A percentile compares a stretch with the other conserved stretches of the same genome.
These are phyloP conservation scores for Oryzias javanicus DNA, from an alignment of 2,113 vertebrate species.

Conservation along the genomic window DNA sequence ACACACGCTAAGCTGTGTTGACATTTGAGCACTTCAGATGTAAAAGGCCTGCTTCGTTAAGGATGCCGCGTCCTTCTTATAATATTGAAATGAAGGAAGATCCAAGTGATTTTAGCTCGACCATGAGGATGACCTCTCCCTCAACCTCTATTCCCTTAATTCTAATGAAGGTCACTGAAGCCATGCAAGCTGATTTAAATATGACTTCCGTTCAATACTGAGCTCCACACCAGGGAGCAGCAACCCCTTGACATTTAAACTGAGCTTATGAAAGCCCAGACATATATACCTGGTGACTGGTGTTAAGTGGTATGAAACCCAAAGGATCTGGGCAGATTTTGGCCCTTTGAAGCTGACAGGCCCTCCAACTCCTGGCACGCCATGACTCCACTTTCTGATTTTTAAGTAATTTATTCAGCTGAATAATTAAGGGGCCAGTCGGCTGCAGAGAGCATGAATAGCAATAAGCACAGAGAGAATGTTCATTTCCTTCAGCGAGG, in stretches of 20 bases:
- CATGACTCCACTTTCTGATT: slow-evolving; percentile 70
- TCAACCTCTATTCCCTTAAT: slow-evolving; percentile 59
- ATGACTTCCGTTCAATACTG: slow-evolving; percentile 51
- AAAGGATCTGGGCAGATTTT: slow-evolving; percentile 62
- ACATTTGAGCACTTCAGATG: not conserved
- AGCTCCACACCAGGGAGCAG: slow-evolving; percentile 45
- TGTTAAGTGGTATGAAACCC: slow-evolving; percentile 74
- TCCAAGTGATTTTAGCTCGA: slow-evolving; percentile 34
- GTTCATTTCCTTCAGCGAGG: slow-evolving; percentile 44
- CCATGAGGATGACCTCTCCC: slow-evolving; percentile 44
- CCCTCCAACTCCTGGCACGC: slow-evolving; percentile 66
- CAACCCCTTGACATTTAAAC: slow-evolving; percentile 62
- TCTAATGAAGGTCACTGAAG: slow-evolving; percentile 65
- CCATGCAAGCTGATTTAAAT: slow-evolving; percentile 63
- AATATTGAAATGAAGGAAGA: slow-evolving; percentile 49
- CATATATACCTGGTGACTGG: slow-evolving; percentile 69
- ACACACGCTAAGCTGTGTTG: not conserved
- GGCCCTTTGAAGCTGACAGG: slow-evolving; percentile 74
- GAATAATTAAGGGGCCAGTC: slow-evolving; percentile 72
- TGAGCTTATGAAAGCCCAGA: slow-evolving; percentile 61
- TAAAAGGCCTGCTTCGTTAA: slow-evolving; percentile 1
- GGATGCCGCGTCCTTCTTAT: slow-evolving; percentile 19
- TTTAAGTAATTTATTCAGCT: slow-evolving; percentile 76
- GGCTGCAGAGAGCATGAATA: slow-evolving; percentile 68
- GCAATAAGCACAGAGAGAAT: slow-evolving; percentile 63